Evolutionary conservation across 2,797 vertebrate genomes (phyloP).

Genomic region (Sebastes variabilis): DNA sequence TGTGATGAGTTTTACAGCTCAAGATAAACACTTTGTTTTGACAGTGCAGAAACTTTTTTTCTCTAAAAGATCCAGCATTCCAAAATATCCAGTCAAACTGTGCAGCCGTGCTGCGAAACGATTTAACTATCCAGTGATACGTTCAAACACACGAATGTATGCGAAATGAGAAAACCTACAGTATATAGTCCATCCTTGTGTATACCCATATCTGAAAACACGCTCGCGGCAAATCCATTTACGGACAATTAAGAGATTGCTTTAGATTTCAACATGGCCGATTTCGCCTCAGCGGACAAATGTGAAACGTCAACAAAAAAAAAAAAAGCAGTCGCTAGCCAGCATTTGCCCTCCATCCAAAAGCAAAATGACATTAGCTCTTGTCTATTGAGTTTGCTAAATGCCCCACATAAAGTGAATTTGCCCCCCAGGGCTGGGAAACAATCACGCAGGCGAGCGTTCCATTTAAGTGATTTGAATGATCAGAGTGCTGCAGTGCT

Average conservation of each 20-base stretch:
- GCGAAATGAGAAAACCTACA: neutral
- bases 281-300: constrained; percentile 70
- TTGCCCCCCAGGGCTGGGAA: constrained; percentile 77
- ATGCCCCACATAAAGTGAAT: constrained; percentile 84
- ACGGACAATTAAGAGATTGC: constrained; percentile 76
- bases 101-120: neutral
- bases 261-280: constrained; percentile 75
- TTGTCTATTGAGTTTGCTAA: constrained; percentile 85
- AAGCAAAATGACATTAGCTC: constrained; percentile 79
- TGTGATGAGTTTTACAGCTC: constrained; percentile 48
- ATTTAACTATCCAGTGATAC: neutral
- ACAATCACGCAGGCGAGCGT: constrained; percentile 74
- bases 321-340: constrained; percentile 46
- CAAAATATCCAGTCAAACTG: neutral
- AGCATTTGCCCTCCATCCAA: constrained; percentile 74
- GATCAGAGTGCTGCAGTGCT: constrained; percentile 71
- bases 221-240: constrained; percentile 68
- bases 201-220: constrained; percentile 38
- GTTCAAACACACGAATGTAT: neutral
- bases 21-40: constrained; percentile 53
- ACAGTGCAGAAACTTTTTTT: constrained; percentile 21
- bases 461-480: constrained; percentile 82
- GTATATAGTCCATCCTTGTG: neutral
- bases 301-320: constrained; percentile 70
- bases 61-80: neutral